These are phyloP conservation scores for Leptinotarsa undecemlineata DNA, from an alignment of 1,140 invertebrate species.

Conservation along the genomic window DNA sequence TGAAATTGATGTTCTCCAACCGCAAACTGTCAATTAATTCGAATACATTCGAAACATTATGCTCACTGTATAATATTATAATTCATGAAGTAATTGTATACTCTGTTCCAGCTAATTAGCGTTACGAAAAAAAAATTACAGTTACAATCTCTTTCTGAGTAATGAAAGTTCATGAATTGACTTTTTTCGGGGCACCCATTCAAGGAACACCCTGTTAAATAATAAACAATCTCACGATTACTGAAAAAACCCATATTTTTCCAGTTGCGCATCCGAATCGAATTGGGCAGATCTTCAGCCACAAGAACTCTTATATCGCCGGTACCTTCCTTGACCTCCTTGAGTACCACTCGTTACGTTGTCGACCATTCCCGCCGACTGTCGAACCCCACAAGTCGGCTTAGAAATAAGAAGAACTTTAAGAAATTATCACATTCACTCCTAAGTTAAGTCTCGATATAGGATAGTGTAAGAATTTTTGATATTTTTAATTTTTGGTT, in stretches of 20 bases:
- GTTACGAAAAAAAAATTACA: not conserved
- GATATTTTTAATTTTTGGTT: conserved; percentile 30
- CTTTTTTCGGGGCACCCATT: not conserved
- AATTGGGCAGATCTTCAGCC: conserved; percentile 16
- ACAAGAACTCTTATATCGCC: conserved; percentile 6
- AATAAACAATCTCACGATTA: not conserved
- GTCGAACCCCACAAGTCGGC: conserved; percentile 50
- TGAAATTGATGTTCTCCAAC: no score
- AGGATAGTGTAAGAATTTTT: conserved; percentile 50
- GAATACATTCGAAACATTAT: no score
- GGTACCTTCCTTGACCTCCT: conserved; percentile 46
- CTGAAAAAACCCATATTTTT: not conserved
- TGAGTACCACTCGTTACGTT: conserved; percentile 34
- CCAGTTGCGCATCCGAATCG: not conserved
- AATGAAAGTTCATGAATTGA: not conserved
- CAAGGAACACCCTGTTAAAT: not conserved
- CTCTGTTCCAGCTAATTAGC: not conserved
- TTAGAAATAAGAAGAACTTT: conserved; percentile 56
- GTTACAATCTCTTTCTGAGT: conserved; percentile 3
- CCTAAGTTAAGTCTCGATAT: conserved; percentile 45
- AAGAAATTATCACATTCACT: conserved; percentile 54
- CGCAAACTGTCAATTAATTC: no score
- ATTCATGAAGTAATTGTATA: no score
- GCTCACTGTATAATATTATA: no score
- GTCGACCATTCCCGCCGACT: conserved; percentile 40